Conservation (phyloP, 2,888 invertebrate species). For the Drepanosiphum platanoidis region DNA sequence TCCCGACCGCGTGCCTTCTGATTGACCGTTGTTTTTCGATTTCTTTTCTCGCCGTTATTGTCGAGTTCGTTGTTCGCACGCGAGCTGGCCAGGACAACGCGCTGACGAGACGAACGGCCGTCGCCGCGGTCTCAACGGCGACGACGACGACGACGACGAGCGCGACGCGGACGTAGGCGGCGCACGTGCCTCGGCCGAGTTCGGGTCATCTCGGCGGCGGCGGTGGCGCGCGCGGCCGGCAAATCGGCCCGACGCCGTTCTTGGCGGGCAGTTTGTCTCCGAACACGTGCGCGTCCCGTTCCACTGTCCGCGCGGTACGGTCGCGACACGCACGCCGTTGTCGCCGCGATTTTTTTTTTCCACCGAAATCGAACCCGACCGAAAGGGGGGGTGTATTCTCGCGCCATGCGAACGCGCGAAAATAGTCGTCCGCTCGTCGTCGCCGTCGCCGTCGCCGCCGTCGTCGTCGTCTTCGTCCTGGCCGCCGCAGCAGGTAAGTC, state of each 20-base stretch:
- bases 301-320: not conserved
- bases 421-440: not conserved
- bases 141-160: not conserved
- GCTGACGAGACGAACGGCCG: not conserved
- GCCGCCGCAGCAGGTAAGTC: slow-evolving; percentile 24
- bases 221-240: slow-evolving; percentile 16
- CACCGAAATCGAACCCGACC: not conserved
- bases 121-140: not conserved
- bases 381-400: too few relatives aligned
- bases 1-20: too few relatives aligned
- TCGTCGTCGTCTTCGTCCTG: not conserved
- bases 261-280: slow-evolving; percentile 41
- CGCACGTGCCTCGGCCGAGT: not conserved
- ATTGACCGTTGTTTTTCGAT: too few relatives aligned
- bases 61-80: too few relatives aligned
- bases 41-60: too few relatives aligned
- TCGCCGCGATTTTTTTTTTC: too few relatives aligned
- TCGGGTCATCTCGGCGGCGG: not conserved
- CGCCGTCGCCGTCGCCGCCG: not conserved
- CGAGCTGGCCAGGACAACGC: too few relatives aligned
- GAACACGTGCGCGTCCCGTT: slow-evolving; percentile 50
- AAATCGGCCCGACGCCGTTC: slow-evolving; percentile 6
- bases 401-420: not conserved
- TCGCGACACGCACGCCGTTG: not conserved
- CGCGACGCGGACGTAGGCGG: not conserved